These are phyloP conservation scores for Lamprotornis superbus DNA, from an alignment of 2,113 vertebrate species.

Conservation along the genomic window DNA sequence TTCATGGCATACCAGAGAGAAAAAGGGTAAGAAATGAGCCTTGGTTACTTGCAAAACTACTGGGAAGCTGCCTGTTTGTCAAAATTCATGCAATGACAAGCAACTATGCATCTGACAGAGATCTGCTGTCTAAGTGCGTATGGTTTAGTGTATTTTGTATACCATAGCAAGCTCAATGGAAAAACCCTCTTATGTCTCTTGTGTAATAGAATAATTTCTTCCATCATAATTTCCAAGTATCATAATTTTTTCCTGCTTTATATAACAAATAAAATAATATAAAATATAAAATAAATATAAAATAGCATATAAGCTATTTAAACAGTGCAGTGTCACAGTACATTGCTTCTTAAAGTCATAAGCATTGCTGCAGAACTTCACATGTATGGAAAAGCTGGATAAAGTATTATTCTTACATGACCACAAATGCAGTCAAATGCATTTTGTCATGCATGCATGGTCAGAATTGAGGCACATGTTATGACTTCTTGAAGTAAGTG, in stretches of 20 bases:
- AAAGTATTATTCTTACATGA: not conserved
- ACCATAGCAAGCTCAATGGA: not conserved
- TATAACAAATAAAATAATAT: not conserved
- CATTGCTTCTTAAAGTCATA: not conserved
- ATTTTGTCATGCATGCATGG: not conserved
- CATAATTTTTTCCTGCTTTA: not conserved
- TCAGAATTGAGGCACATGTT: not conserved
- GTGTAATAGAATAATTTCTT: not conserved
- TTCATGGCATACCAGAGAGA: not conserved
- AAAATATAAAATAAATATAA: too few species aligned
- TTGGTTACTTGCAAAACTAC: not conserved
- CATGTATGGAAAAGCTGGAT: not conserved
- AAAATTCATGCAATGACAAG: not conserved
- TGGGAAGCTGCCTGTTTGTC: not conserved
- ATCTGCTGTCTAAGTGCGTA: not conserved
- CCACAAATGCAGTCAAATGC: not conserved
- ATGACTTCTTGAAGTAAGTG: not conserved
- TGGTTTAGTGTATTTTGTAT: not conserved
- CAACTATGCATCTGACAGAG: not conserved
- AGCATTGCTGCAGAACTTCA: not conserved
- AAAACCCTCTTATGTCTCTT: not conserved
- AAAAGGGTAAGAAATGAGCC: not conserved
- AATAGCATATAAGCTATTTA: not conserved
- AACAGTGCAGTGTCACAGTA: not conserved
- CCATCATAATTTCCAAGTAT: not conserved